Base-by-base conservation (phyloP, 1,140 invertebrate species). In the Drosophila ogumai region DNA sequence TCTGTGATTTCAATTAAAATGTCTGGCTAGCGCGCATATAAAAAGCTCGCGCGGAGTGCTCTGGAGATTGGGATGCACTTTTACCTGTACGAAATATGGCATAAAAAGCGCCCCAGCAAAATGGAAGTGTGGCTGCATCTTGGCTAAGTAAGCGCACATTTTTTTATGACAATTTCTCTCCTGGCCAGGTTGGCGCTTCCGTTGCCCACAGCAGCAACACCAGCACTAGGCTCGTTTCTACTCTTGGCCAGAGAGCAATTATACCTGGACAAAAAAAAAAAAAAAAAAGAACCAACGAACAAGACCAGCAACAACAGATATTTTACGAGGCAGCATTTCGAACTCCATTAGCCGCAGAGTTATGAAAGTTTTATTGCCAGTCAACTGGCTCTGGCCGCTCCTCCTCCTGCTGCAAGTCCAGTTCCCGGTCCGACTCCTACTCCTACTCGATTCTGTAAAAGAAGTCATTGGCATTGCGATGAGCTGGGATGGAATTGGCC, bases 311-410 rank as follows among this genome's bases (percentile, higher is more conserved):
- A 71, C 69, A 82, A 73, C 84, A 75, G 79, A 88, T 87, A 87
- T 88, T 84, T 88, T 88, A 88, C 73, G 84, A 88, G 80, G 60
- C 84, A 88, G 77, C 84, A 88, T 88, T 88, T 88, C 84, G 84
- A 88, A 88, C 84, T 88, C 84, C 84, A 88, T 88, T 88, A 88
- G 84, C 84, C 71, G 84, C 77, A 88, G 85, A 88, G 84, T 88
- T 88, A 88, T 88, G 84, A 88, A 88, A 88, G 84, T 88, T 90
- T 88, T 88, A 88, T 88, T 90, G 80, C 84, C 84, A 88, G 82
- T 80, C 84, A 87, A 77, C 80, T 77, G 59, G 65, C 68, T 69
- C 61, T 79, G 36, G 28, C 47, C 12, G 46, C 59, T 73, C 38
- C 32, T 49, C 32, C 32, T 52, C 15, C 28, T n/a, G 59, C 46